Percentiles rank a stretch among this genome's conserved stretches.
Conservation (phyloP, 2,113 vertebrate species). For the Thryonomys swinderianus region DNA sequence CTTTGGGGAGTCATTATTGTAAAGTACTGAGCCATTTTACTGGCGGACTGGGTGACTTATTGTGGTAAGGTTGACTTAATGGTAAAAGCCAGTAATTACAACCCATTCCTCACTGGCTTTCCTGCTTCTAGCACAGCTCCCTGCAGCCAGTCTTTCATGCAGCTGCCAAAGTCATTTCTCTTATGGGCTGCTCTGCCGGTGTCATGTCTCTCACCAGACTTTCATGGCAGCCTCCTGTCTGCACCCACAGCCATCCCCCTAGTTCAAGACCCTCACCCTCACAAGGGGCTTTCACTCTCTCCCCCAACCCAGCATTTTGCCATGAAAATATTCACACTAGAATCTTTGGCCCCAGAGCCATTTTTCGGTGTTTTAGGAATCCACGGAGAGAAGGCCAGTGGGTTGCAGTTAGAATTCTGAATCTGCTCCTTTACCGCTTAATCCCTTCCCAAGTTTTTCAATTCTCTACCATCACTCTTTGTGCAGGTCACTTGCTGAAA, state of each 20-base stretch:
- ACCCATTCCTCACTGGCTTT: not conserved
- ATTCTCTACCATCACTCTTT: not conserved
- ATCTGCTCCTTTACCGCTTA: not conserved
- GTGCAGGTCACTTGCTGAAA: not conserved
- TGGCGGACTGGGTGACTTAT: conserved; percentile 15
- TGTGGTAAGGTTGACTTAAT: conserved; percentile 54
- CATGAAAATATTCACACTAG: not conserved
- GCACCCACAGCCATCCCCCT: rapidly evolving
- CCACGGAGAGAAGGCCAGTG: rapidly evolving
- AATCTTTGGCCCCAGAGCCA: not conserved
- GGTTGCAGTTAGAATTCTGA: not conserved
- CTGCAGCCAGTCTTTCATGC: not conserved
- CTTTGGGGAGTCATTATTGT: conserved; percentile 44
- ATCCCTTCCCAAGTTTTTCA: not conserved
- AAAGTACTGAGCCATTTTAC: conserved; percentile 46
- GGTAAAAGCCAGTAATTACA: conserved; percentile 51
- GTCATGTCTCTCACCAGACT: not conserved
- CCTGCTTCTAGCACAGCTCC: not conserved
- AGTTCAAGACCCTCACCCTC: not conserved
- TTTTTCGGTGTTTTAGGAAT: too few species aligned
- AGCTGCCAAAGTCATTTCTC: not conserved
- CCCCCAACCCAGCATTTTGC: not conserved
- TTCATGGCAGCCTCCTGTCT: not conserved
- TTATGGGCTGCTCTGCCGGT: not conserved
- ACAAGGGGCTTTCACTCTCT: not conserved